Base-by-base conservation (phyloP, 1,140 invertebrate genomes). In the Pectinophora gossypiella region DNA sequence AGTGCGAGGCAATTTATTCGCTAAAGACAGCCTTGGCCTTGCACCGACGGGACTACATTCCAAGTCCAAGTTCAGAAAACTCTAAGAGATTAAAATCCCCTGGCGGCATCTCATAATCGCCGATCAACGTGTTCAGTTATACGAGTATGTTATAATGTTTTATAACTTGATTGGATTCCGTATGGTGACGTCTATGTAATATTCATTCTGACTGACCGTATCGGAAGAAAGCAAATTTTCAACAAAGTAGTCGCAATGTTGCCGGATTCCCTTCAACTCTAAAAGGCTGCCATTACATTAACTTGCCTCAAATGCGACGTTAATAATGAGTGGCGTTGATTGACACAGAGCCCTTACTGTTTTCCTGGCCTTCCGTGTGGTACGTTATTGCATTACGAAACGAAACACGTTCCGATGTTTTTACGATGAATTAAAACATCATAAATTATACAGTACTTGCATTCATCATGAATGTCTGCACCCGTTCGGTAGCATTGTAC, bases 1-100 rank as follows among this genome's bases (percentile, higher is more conserved):
- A 73, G 64, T 69, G 73, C 64, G 70, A 61, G 32, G 72, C 72
- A 76, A 82, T 80, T 82, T 82, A 80, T 80, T 68, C 68, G 72
- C 69, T 76, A 74, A 76, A 71, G 73, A 76, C 69, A 72, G 59
- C 64, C 61, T 72, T 54, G 68, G 66, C 70, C 71, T 75, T 72
- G 75, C 68, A 54, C 47, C 57, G 62, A 61, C 65, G 48, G 58
- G 67, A 68, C 72, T 51, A 65, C 82, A 85, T 85, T 85, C 82
- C 82, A 54, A 18, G 47, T 50, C 42, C 54, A 53, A 64, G 76
- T 72, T 72, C 56, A 79, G 59, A 69, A 67, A 66, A 68, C 63
- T 72, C 67, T 56, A 45, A 51, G 54, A 66, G 64, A 72, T 74
- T 79, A 77, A 76, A 72, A 75, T 71, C 61, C 60, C 51, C 61